A percentile compares a stretch with the other conserved stretches of the same genome.
These are phyloP conservation scores for Drosophila murphyi DNA, from an alignment of 1,140 invertebrate species.

Conservation along the genomic window DNA sequence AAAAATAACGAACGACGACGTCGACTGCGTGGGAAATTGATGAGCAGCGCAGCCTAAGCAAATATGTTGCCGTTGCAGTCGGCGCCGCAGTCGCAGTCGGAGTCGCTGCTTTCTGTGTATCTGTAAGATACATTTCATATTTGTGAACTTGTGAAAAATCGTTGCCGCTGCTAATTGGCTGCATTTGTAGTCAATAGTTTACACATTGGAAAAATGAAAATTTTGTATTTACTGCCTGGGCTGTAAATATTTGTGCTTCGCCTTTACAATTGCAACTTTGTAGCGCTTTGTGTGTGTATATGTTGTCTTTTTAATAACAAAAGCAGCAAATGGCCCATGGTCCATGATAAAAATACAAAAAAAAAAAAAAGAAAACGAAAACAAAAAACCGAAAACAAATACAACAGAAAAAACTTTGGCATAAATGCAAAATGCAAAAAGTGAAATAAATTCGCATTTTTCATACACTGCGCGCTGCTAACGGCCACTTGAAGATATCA, in stretches of 20 bases:
- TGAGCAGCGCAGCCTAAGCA: slow-evolving; percentile 66
- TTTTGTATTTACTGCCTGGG: slow-evolving; percentile 55
- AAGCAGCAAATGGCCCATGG: slow-evolving; percentile 74
- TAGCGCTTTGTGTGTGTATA: slow-evolving; percentile 3
- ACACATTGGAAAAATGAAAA: slow-evolving; percentile 71
- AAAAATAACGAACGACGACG: slow-evolving; percentile 37
- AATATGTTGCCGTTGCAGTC: slow-evolving; percentile 35
- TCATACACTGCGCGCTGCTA: slow-evolving; percentile 65
- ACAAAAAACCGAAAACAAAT: slow-evolving; percentile 36
- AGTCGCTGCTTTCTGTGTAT: slow-evolving; percentile 67
- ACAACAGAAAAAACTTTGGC: slow-evolving; percentile 28
- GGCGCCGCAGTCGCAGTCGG: slow-evolving; percentile 6
- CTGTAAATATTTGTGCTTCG: slow-evolving; percentile 67
- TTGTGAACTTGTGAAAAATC: slow-evolving; percentile 81
- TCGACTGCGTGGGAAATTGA: slow-evolving; percentile 72
- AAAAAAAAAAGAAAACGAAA: slow-evolving; percentile 7
- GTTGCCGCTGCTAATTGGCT: slow-evolving; percentile 72
- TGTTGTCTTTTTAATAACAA: slow-evolving; percentile 65
- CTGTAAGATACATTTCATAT: slow-evolving; percentile 76
- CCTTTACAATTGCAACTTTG: slow-evolving; percentile 30
- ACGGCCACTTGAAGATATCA: slow-evolving; percentile 83
- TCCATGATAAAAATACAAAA: slow-evolving; percentile 64
- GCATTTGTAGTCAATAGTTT: slow-evolving; percentile 69
- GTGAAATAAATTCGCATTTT: slow-evolving; percentile 63
- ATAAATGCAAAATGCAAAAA: slow-evolving; percentile 3